These are phyloP conservation scores for Hypocryptadius cinnamomeus DNA, from an alignment of 2,113 vertebrate species.

Conservation along the genomic window DNA sequence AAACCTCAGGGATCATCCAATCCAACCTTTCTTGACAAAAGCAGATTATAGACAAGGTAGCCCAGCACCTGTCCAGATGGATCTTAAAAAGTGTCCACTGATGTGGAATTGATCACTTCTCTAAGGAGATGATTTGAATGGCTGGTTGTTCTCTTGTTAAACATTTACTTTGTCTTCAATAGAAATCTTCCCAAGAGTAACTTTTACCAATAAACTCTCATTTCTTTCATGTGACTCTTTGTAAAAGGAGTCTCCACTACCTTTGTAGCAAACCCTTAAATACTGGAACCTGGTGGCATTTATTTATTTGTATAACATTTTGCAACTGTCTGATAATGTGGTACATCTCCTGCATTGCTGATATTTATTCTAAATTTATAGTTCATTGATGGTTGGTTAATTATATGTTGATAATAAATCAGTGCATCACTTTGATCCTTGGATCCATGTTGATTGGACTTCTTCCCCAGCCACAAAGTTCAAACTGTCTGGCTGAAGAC, in stretches of 20 bases:
- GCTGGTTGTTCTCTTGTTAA: background rate
- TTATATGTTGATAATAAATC: background rate
- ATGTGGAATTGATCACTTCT: background rate
- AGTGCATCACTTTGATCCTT: background rate
- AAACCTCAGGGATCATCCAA: background rate
- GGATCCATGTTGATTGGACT: background rate
- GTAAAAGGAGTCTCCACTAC: background rate
- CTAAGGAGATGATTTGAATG: background rate
- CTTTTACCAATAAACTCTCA: background rate
- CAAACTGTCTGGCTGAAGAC: background rate
- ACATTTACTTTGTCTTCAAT: background rate
- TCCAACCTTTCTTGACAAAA: background rate
- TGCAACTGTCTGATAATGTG: background rate
- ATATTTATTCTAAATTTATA: background rate
- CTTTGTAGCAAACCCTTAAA: background rate
- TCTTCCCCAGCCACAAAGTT: background rate
- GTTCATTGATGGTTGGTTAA: background rate
- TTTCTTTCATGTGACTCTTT: background rate
- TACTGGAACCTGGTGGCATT: background rate
- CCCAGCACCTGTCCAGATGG: background rate
- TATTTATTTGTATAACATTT: background rate
- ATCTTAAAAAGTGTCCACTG: background rate
- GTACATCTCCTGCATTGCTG: background rate
- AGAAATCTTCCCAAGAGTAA: background rate
- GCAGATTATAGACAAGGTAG: background rate